These are phyloP conservation scores for Andrena dorsata DNA, from an alignment of 2,888 invertebrate species.

Conservation along the genomic window DNA sequence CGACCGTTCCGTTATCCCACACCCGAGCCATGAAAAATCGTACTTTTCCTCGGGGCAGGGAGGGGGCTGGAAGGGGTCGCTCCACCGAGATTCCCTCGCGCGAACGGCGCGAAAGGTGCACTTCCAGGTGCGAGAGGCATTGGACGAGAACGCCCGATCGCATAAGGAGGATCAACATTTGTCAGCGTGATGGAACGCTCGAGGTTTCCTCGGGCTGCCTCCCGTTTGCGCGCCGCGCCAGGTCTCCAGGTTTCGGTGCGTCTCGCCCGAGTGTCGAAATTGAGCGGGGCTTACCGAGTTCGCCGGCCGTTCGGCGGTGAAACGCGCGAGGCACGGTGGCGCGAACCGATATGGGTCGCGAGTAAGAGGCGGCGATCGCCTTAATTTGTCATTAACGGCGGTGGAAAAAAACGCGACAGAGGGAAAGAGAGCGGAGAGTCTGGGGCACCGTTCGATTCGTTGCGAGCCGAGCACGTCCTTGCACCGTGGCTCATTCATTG, in stretches of 20 bases:
- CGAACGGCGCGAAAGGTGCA: no score
- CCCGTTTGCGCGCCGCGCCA: no score
- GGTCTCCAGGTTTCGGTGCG: no score
- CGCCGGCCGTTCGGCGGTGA: constrained; percentile 35
- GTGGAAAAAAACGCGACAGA: constrained; percentile 33
- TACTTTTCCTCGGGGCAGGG: not conserved
- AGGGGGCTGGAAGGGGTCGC: not conserved
- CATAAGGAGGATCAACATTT: not conserved
- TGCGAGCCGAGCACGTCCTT: constrained; percentile 67
- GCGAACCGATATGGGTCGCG: constrained; percentile 72
- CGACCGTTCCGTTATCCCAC: constrained; percentile 23
- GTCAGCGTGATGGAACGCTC: no score
- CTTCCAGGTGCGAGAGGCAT: no score
- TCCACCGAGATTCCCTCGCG: not conserved
- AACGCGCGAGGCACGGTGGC: constrained; percentile 10
- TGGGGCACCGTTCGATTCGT: constrained; percentile 70
- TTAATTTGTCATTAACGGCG: constrained; percentile 70
- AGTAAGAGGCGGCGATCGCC: constrained; percentile 74
- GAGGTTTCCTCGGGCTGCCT: no score
- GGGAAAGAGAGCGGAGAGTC: constrained; percentile 70
- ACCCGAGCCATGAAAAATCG: not conserved
- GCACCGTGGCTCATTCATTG: constrained; percentile 75
- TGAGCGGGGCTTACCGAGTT: not conserved
- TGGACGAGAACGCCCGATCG: not conserved
- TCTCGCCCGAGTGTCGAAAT: not conserved